These are phyloP conservation scores for Drosophila subpulchrella DNA, from an alignment of 1,140 invertebrate species.

Conservation along the genomic window DNA sequence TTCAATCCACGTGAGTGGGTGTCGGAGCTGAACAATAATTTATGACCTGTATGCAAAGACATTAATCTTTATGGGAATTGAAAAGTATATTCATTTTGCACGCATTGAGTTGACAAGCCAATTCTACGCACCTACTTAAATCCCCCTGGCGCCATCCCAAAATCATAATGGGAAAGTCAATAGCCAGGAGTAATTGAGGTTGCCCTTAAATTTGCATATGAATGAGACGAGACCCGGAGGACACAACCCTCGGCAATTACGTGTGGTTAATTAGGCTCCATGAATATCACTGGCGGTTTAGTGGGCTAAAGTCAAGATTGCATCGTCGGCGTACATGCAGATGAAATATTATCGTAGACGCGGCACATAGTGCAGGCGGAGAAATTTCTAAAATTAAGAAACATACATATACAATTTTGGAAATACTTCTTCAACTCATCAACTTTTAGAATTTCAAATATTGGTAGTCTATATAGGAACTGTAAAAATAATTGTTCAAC, in stretches of 20 bases:
- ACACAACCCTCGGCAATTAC: constrained; percentile 18
- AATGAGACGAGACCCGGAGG: constrained; percentile 14
- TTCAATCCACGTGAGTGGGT: constrained; percentile 25
- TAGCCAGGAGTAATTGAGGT: not conserved
- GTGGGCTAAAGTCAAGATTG: constrained; percentile 8
- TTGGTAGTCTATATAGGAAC: too few relatives aligned
- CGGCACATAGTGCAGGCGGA: not conserved
- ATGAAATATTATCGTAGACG: constrained; percentile 1
- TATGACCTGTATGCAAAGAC: constrained; percentile 73
- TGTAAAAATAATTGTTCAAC: too few relatives aligned
- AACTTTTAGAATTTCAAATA: too few relatives aligned
- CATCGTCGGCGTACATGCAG: constrained; percentile 3
- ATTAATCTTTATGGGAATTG: constrained; percentile 81
- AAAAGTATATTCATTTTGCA: constrained; percentile 58
- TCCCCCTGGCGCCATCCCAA: constrained; percentile 14
- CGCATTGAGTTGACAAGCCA: constrained; percentile 55
- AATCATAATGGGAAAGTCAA: constrained; percentile 17
- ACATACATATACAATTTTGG: not conserved
- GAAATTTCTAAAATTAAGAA: not conserved
- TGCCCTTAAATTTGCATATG: constrained; percentile 25
- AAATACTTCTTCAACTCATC: not conserved
- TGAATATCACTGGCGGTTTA: constrained; percentile 13
- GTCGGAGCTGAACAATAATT: constrained; percentile 66
- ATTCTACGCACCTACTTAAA: constrained; percentile 43
- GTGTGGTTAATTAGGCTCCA: constrained; percentile 22